A percentile compares a stretch with the other conserved stretches of the same genome.
Conservation (phyloP, 2,888 invertebrate genomes). For the Notodromas monacha region DNA sequence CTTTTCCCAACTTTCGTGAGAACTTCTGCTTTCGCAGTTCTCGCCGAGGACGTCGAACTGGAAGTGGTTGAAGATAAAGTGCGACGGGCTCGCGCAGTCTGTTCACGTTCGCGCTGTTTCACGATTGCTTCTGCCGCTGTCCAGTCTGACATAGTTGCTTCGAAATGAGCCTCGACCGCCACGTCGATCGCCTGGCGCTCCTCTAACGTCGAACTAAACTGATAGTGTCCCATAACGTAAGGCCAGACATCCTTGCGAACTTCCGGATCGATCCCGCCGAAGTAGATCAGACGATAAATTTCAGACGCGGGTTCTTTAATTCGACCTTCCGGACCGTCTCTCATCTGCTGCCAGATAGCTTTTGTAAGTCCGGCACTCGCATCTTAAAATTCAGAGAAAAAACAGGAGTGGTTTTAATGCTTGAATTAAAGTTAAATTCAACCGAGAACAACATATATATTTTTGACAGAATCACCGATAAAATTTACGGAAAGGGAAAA, state of each 20-base stretch:
- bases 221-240: constrained; percentile 50
- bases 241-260: constrained; percentile 38
- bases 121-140: constrained; percentile 74
- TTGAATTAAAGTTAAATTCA: too few species aligned
- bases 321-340: constrained; percentile 17
- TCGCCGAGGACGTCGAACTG: too few species aligned
- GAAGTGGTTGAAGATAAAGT: too few species aligned
- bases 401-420: too few species aligned
- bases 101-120: constrained; percentile 37
- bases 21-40: too few species aligned
- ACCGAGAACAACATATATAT: too few species aligned
- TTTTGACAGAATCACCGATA: too few species aligned
- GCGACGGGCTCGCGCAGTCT: too few species aligned
- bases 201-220: constrained; percentile 33
- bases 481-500: too few species aligned
- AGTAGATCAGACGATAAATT: constrained; percentile 49
- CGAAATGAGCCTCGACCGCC: constrained; percentile 37
- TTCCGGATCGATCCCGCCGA: constrained; percentile 49
- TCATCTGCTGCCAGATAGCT: constrained; percentile 29
- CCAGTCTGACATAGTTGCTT: constrained; percentile 81
- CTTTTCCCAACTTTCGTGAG: too few species aligned
- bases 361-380: constrained; percentile 18
- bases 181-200: constrained; percentile 30
- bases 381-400: neutral
- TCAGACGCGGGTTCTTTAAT: constrained; percentile 24